Conservation (phyloP, 2,113 vertebrate genomes). For the Blennius ocellaris region DNA sequence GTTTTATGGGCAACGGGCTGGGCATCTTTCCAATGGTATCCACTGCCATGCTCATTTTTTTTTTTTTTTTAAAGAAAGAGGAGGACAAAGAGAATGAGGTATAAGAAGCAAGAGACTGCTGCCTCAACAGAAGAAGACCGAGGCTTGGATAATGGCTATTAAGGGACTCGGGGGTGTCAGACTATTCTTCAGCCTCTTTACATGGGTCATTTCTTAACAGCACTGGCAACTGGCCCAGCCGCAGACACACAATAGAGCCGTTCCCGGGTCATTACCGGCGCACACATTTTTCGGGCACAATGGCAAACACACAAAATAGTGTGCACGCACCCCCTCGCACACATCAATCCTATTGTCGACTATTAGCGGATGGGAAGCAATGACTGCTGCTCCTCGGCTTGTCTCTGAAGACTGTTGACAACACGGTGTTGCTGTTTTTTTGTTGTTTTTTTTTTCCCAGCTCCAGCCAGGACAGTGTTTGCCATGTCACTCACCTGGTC, state of each 20-base stretch:
- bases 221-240: conserved; percentile 59
- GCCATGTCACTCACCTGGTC: conserved; percentile 89
- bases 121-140: conserved; percentile 29
- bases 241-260: conserved; percentile 65
- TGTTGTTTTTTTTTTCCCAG: conserved; percentile 10
- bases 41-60: conserved; percentile 1
- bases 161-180: conserved; percentile 53
- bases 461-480: conserved; percentile 1
- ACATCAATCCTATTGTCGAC: conserved; percentile 11
- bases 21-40: conserved; percentile 62
- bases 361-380: conserved; percentile 25
- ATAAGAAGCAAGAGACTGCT: conserved; percentile 31
- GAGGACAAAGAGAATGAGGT: background rate
- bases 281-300: conserved; percentile 46
- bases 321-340: conserved; percentile 3
- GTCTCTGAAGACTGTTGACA: background rate
- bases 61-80: background rate
- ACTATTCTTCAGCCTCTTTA: conserved; percentile 67
- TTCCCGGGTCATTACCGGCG: conserved; percentile 57
- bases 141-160: conserved; percentile 42
- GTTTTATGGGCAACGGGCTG: conserved; percentile 59
- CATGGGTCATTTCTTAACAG: conserved; percentile 66
- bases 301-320: conserved; percentile 27
- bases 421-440: background rate
- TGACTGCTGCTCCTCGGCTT: conserved; percentile 30